Conservation (phyloP, 2,888 invertebrate genomes). For the Dioctria rufipes region DNA sequence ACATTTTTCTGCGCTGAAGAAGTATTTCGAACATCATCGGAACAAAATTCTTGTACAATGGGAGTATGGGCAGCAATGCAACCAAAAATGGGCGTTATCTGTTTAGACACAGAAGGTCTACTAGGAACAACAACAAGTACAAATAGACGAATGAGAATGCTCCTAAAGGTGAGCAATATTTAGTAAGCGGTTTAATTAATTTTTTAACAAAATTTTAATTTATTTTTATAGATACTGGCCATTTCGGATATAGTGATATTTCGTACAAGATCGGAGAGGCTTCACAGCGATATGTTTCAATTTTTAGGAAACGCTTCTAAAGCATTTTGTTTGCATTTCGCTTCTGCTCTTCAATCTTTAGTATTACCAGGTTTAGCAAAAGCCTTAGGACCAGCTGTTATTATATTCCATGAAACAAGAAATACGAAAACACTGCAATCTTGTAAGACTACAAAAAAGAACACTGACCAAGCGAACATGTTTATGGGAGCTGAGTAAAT, state of each 20-base stretch:
- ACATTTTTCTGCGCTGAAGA: constrained; percentile 78
- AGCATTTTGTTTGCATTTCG: constrained; percentile 82
- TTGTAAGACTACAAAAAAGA: constrained; percentile 68
- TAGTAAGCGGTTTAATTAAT: not conserved
- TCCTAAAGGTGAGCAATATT: constrained; percentile 76
- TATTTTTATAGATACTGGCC: constrained; percentile 77
- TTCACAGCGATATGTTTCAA: constrained; percentile 83
- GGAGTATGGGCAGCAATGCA: constrained; percentile 87
- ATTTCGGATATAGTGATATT: constrained; percentile 86
- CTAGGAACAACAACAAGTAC: constrained; percentile 73
- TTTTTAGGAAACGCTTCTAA: constrained; percentile 84
- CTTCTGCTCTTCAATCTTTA: constrained; percentile 72
- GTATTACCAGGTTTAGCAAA: constrained; percentile 69
- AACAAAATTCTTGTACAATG: constrained; percentile 80
- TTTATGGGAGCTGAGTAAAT: too few species aligned
- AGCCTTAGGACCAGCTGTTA: constrained; percentile 80
- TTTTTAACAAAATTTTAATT: constrained; percentile 2
- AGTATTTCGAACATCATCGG: constrained; percentile 70
- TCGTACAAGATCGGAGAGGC: constrained; percentile 81
- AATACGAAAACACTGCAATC: constrained; percentile 79
- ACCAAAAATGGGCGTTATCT: constrained; percentile 76
- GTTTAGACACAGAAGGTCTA: constrained; percentile 87
- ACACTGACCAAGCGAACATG: too few species aligned
- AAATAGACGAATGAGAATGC: constrained; percentile 74
- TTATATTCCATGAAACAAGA: constrained; percentile 85